Base-by-base conservation (phyloP, 2,888 invertebrate genomes). In the Proisotoma minuta region DNA sequence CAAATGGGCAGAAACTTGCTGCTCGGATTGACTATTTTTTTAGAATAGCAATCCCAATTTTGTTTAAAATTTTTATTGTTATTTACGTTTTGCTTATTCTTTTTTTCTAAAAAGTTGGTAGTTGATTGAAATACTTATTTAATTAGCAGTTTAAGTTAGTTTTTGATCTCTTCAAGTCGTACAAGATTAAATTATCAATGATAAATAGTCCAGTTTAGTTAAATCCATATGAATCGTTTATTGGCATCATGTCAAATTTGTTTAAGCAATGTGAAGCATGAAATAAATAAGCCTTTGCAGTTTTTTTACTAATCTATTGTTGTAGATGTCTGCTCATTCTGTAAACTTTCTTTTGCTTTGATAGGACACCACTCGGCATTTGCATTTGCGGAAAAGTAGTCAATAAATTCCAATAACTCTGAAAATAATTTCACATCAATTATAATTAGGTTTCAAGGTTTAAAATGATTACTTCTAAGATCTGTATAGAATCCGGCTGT, bases 51-150 rank as follows among this genome's bases (percentile, higher is more conserved):
- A 29, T 54, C n/a, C 62, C 62, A 4, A 26, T 53, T 22, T 28
- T 59, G 26, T 62, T 53, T 34, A 15, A 59, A 20, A 15, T 62
- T 20, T 62, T 62, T 40, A 54, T 39, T 26, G 49, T 62, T 15
- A 29, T 62, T 39, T 62, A 62, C 29, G 57, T 34, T 34, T 8
- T 43, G 18, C 10, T 43, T 15, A 10, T 34, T 34, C 8, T 34
- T 15, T 34, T n/a, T n/a, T n/a, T n/a, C n/a, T n/a, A n/a, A n/a
- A n/a, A n/a, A n/a, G n/a, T n/a, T n/a, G n/a, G n/a, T n/a, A n/a
- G n/a, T n/a, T n/a, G n/a, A n/a, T n/a, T n/a, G n/a, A n/a, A n/a
- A n/a, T n/a, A n/a, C n/a, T n/a, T n/a, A n/a, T n/a, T n/a, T n/a
- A n/a, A n/a, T n/a, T n/a, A n/a, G n/a, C n/a, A n/a, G n/a, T n/a